phyloP scores from a whole-genome alignment of 2,888 invertebrate genomes.

The Lasiommata megera region DNA sequence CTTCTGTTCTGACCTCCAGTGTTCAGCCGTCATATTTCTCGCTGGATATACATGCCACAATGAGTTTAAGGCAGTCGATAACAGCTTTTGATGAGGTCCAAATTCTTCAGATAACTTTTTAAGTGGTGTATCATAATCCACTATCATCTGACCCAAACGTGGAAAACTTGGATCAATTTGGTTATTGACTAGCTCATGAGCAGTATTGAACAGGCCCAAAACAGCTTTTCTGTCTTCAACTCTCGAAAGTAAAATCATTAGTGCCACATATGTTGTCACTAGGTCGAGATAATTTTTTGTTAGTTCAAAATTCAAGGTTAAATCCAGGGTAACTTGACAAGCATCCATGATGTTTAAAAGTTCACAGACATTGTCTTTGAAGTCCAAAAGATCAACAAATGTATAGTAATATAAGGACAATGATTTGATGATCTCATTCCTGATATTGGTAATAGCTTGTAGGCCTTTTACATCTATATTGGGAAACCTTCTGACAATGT shows the following conservation, averaged over 20 bases:
- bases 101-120: constrained; percentile 98
- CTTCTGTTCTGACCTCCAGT: constrained; percentile 96
- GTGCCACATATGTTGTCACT: constrained; percentile 94
- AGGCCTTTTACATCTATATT: constrained; percentile 96
- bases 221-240: constrained; percentile 99
- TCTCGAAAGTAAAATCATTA: constrained; percentile 98
- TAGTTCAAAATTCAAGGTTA: constrained; percentile 97
- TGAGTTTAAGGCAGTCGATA: constrained; percentile 93
- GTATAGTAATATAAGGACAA: constrained; percentile 98
- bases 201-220: constrained; percentile 97
- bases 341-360: constrained; percentile 97
- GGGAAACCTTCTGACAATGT: constrained; percentile 96
- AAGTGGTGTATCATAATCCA: constrained; percentile 97
- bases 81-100: constrained; percentile 93
- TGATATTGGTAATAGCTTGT: constrained; percentile 91
- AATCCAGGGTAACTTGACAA: constrained; percentile 96
- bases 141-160: constrained; percentile 97
- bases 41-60: constrained; percentile 93
- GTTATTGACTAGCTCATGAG: constrained; percentile 96
- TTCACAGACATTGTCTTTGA: constrained; percentile 97
- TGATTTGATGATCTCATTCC: constrained; percentile 97
- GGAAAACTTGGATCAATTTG: constrained; percentile 96
- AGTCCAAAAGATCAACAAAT: constrained; percentile 98
- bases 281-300: constrained; percentile 97
- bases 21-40: constrained; percentile 95